These are phyloP conservation scores for Sinelater perroti DNA, from an alignment of 2,888 invertebrate species.

Conservation along the genomic window DNA sequence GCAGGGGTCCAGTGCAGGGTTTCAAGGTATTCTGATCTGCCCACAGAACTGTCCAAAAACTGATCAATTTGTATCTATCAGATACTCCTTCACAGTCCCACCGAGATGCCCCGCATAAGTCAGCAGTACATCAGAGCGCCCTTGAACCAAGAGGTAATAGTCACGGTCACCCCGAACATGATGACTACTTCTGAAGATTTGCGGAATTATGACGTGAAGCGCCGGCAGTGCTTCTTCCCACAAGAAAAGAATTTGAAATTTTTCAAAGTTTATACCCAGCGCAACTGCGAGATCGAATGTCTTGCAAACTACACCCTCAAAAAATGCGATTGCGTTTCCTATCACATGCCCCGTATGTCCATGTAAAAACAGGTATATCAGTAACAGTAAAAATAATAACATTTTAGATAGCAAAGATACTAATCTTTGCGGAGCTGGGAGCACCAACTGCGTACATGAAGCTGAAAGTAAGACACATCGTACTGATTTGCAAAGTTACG, in stretches of 20 bases:
- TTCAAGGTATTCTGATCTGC: constrained; percentile 76
- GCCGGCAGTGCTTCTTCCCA: constrained; percentile 76
- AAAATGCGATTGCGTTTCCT: constrained; percentile 74
- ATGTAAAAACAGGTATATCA: too few relatives aligned
- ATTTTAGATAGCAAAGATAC: constrained; percentile 67
- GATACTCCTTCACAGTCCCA: constrained; percentile 75
- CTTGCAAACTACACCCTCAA: constrained; percentile 71
- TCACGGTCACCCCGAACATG: constrained; percentile 78
- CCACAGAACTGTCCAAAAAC: too few relatives aligned
- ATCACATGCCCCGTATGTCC: constrained; percentile 71
- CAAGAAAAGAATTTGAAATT: constrained; percentile 70
- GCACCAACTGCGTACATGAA: constrained; percentile 63
- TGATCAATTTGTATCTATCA: too few relatives aligned
- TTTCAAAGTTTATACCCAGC: constrained; percentile 76
- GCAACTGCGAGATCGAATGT: constrained; percentile 79
- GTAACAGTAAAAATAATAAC: too few relatives aligned
- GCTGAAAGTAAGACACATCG: constrained; percentile 64
- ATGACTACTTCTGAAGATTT: constrained; percentile 77
- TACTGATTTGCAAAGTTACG: neutral
- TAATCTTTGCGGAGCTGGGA: constrained; percentile 68
- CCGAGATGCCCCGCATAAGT: constrained; percentile 72
- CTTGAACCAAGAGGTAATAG: constrained; percentile 74
- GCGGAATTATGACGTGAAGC: constrained; percentile 69
- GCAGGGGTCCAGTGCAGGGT: constrained; percentile 77
- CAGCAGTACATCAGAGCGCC: constrained; percentile 77